Base-by-base conservation (phyloP, 2,797 vertebrate species). In the Dallia pectoralis region DNA sequence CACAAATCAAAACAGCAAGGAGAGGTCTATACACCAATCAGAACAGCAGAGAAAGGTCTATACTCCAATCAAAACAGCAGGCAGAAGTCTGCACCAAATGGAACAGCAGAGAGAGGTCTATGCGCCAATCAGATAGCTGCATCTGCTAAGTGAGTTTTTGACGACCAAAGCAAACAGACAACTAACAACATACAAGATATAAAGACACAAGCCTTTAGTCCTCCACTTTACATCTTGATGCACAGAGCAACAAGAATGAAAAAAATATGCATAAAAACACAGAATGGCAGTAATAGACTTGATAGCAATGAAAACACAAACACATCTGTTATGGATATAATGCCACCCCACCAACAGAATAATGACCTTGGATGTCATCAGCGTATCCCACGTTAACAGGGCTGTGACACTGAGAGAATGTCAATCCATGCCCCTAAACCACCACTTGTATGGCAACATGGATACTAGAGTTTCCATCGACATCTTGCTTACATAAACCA, bases 121-220 rank as follows among this genome's bases (percentile, higher is more conserved):
- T 3, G 8, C 33, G 8, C 33, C 69, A 62, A 25, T 27, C 53
- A 30, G 36, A 44, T 40, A 56, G n/a, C 53, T 56, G 53, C n/a
- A 56, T 53, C 51, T 19, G 18, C 18, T 71, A 33, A 63, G 51
- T 32, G 25, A 29, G 78, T 74, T 71, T 68, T 77, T 71, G 61
- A 63, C 40, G 71, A 79, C 81, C 76, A 85, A 89, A 92, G 91
- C 91, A 92, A 91, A 92, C 33, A 91, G 68, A 51, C 74, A 51
- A 81, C 63, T 56, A 74, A 63, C 69, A 62, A 73, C 74, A 82
- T 33, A 33, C 56, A 70, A 74, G 78, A 62, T 75, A 67, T 73
- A 79, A 86, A 79, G 77, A 81, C 47, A 33, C 2, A 64, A 15
- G 16, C 16, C 63, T 29, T 67, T 65, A 61, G 62, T 72, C 76